phyloP scores from a whole-genome alignment of 2,797 vertebrate species.

The Clarias pachynema region DNA sequence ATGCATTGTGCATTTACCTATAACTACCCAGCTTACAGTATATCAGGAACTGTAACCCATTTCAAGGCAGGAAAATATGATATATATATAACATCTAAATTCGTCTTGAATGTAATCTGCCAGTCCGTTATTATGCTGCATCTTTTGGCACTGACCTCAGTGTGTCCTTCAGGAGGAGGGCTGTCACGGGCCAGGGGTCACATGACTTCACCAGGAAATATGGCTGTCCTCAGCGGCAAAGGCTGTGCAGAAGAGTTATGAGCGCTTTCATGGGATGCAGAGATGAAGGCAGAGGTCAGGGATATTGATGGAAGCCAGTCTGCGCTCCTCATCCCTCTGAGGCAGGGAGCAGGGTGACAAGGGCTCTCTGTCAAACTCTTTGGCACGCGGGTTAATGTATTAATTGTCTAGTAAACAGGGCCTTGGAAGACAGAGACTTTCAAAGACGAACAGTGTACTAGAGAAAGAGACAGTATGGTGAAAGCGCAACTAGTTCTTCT shows the following conservation, averaged over 20 bases:
- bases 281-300: constrained; percentile 46
- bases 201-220: constrained; percentile 55
- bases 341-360: constrained; percentile 31
- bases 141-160: constrained; percentile 39
- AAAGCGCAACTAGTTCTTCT: not conserved
- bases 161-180: constrained; percentile 44
- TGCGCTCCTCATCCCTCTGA: constrained; percentile 42
- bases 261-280: constrained; percentile 48
- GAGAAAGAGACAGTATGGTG: not conserved
- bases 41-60: not conserved
- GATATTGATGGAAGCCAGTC: constrained; percentile 48
- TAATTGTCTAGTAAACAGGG: constrained; percentile 54
- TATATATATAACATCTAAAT: constrained; percentile 1
- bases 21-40: not conserved
- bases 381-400: constrained; percentile 55
- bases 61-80: not conserved
- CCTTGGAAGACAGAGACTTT: constrained; percentile 31
- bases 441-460: constrained; percentile 2
- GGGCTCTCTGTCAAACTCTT: constrained; percentile 51
- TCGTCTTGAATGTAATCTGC: constrained; percentile 18
- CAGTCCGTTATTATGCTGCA: constrained; percentile 8
- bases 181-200: constrained; percentile 46
- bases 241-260: constrained; percentile 50
- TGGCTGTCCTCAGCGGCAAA: constrained; percentile 47
- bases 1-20: not conserved